Percentiles rank a stretch among this genome's conserved stretches.
Conservation (phyloP, 1,140 invertebrate genomes). For the Zelostemma sp. region DNA sequence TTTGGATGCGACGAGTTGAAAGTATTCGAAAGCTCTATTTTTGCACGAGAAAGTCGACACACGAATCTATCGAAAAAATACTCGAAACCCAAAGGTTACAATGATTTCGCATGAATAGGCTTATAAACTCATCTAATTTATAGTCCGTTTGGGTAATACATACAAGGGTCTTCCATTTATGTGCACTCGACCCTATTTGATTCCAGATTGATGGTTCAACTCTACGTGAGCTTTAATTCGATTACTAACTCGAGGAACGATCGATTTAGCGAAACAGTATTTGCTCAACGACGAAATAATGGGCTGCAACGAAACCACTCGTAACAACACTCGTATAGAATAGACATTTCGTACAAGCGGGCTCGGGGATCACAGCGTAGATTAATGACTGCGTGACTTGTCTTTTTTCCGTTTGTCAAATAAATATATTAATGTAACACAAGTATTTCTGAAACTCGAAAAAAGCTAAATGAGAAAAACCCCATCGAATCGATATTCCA, state of each 20-base stretch:
- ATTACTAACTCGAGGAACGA: conserved; percentile 47
- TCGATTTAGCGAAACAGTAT: conserved; percentile 46
- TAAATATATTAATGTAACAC: conserved; percentile 4
- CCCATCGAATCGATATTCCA: conserved; percentile 26
- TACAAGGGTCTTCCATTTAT: conserved; percentile 52
- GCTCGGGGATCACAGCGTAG: conserved; percentile 1
- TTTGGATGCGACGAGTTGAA: neutral
- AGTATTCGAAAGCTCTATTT: neutral
- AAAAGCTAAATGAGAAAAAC: conserved; percentile 9
- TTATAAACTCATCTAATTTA: conserved; percentile 42
- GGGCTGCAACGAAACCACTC: conserved; percentile 37
- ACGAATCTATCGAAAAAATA: neutral
- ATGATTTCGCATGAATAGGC: conserved; percentile 15
- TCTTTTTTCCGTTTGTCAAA: conserved; percentile 14
- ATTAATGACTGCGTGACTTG: conserved; percentile 30
- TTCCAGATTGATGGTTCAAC: conserved; percentile 45
- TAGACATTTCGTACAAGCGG: conserved; percentile 27
- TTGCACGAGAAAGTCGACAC: conserved; percentile 8
- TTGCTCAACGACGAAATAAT: conserved; percentile 51
- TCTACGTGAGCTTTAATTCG: conserved; percentile 47
- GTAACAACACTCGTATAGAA: conserved; percentile 30
- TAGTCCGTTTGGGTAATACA: conserved; percentile 43
- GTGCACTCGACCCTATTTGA: conserved; percentile 50
- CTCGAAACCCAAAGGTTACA: neutral
- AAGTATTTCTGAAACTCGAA: neutral